Evolutionary conservation across 23 tunicate species (phyloP), one percentile per base, ranked within the genome.

Genomic region (Trididemnum nubilum): DNA sequence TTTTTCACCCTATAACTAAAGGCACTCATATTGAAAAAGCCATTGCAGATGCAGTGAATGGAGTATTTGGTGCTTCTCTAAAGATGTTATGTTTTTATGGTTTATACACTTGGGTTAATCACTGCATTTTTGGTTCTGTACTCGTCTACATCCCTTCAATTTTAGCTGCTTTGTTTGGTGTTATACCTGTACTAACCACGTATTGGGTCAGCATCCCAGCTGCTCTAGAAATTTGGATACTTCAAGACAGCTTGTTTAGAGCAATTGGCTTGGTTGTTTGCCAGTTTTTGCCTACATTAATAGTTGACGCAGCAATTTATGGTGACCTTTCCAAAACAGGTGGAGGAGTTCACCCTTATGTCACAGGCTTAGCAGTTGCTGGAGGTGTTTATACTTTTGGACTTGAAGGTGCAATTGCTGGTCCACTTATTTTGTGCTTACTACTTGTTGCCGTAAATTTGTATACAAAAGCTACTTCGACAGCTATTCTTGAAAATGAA

Each of bases 81-180:
- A 87, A 88, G 64, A 93, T 93, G 98, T 87, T 90, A 64, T 57
- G 98, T 24, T 93, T 93, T 80, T 93, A 93, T 76, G 98, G 98
- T 24, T 25, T 93, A n/a, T 93, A 83, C 81, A 93, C 98, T 28
- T 93, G 89, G 89, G 77, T 93, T 27, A 93, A 93, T 79, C 98
- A 93, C 40, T 74, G 80, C 33, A 63, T 84, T 80, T 77, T 93
- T 51, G 98, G 93, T 15, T 72, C 98, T 3, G 72, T 73, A 29
- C 70, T 93, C 18, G 89, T 93, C 27, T 93, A 87, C 52, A 83
- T 93, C 5, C 98, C 98, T 0, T 87, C 98, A 29, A 66, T 93
- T 2, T 65, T 93, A 24, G 98, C 98, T 32, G 98, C 93, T 9
- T 15, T 80, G 37, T 93, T 93, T 75, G 87, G 87, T 23, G 98